Percentiles rank a stretch among this genome's conserved stretches.
These are phyloP conservation scores for Microcebus griseorufus DNA, from an alignment of 2,113 vertebrate genomes.

Conservation along the genomic window DNA sequence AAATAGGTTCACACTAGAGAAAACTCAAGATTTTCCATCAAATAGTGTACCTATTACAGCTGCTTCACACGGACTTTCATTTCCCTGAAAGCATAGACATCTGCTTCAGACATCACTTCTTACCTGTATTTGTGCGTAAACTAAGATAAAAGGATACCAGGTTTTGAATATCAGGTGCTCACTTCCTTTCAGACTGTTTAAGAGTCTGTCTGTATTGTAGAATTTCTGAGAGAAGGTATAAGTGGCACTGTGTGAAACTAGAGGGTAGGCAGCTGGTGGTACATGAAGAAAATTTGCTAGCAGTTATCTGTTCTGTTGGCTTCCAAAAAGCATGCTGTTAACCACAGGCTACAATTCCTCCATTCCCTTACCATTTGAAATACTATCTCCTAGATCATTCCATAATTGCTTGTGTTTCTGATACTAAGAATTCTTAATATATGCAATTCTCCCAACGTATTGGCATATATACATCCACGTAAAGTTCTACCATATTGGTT, in stretches of 20 bases:
- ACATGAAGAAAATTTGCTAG: not conserved
- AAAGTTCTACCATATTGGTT: not conserved
- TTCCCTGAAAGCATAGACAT: conserved; percentile 36
- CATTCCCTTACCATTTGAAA: not conserved
- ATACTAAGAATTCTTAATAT: not conserved
- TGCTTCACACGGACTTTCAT: not conserved
- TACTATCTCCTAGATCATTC: not conserved
- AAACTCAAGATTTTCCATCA: conserved; percentile 15
- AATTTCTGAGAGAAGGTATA: not conserved
- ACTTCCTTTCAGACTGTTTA: conserved; percentile 12
- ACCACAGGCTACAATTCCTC: not conserved
- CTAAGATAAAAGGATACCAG: not conserved
- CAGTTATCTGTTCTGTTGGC: not conserved
- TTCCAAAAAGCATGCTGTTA: not conserved
- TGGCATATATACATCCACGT: not conserved
- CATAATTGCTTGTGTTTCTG: not conserved
- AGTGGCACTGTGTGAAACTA: not conserved
- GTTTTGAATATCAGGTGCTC: conserved; percentile 5
- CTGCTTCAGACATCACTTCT: conserved; percentile 28
- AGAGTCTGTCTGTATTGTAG: not conserved
- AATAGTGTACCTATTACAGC: not conserved
- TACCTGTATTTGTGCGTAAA: conserved; percentile 3
- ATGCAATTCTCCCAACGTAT: not conserved
- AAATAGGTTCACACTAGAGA: not conserved
- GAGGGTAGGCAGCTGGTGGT: not conserved